These are phyloP conservation scores for Aphyosemion australe DNA, from an alignment of 2,113 vertebrate genomes.

Conservation along the genomic window DNA sequence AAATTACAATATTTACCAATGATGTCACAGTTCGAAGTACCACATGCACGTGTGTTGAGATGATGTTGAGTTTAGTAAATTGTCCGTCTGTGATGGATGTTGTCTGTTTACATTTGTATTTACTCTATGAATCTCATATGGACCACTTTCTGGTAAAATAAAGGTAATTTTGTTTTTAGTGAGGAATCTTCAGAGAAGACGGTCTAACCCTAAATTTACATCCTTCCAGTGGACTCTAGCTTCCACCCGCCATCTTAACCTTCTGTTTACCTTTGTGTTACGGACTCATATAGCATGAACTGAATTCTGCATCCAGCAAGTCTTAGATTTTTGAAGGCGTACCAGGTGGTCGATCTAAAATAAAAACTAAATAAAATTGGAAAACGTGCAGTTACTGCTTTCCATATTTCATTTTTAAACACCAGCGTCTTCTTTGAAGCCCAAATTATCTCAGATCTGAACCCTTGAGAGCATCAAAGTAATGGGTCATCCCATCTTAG, in stretches of 20 bases:
- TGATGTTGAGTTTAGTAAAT: too few relatives aligned
- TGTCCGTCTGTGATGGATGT: too few relatives aligned
- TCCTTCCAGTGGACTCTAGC: too few relatives aligned
- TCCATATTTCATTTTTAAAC: background rate
- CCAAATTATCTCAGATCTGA: constrained; percentile 7
- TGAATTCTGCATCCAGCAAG: constrained; percentile 22
- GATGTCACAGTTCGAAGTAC: too few relatives aligned
- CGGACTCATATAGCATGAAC: constrained; percentile 38
- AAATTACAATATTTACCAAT: too few relatives aligned
- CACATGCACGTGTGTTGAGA: too few relatives aligned
- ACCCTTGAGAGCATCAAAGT: constrained; percentile 9
- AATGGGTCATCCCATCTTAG: constrained; percentile 33
- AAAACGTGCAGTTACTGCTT: too few relatives aligned
- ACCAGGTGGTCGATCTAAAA: constrained; percentile 1
- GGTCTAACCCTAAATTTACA: constrained; percentile 12
- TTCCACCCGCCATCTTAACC: too few relatives aligned
- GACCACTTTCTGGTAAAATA: too few relatives aligned
- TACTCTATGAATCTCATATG: too few relatives aligned
- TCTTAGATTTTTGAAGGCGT: constrained; percentile 12
- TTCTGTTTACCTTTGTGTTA: constrained; percentile 42
- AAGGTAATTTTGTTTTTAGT: background rate
- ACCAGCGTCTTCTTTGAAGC: background rate
- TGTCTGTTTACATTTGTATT: too few relatives aligned
- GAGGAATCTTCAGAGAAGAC: background rate
- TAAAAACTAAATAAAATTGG: too few relatives aligned